Conservation (phyloP, 2,888 invertebrate genomes). For the Eupithecia pulchellata region DNA sequence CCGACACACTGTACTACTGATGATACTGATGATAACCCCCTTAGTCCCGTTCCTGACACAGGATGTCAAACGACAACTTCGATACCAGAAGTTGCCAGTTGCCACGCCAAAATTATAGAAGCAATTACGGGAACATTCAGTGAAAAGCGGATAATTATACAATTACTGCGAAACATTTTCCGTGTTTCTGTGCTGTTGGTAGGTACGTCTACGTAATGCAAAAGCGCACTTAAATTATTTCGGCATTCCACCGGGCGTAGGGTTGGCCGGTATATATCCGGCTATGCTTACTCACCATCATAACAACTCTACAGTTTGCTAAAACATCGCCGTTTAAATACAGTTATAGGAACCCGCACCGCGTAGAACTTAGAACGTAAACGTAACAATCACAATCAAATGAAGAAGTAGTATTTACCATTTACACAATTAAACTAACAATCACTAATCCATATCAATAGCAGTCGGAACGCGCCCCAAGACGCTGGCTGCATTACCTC, state of each 20-base stretch:
- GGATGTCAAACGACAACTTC: conserved; percentile 12
- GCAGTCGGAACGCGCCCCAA: no score
- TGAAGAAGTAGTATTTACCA: no score
- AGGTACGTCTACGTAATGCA: conserved; percentile 50
- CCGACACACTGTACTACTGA: background rate
- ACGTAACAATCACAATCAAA: no score
- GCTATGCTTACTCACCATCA: background rate
- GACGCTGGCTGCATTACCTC: no score
- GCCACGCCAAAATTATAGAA: conserved; percentile 12
- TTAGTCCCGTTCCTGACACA: background rate
- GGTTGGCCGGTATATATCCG: background rate
- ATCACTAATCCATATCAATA: no score
- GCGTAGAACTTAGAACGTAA: no score
- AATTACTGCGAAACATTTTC: conserved; percentile 55
- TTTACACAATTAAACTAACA: no score
- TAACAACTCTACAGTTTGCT: background rate
- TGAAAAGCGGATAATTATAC: conserved; percentile 31
- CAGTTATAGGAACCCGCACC: no score
- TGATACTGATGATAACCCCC: background rate
- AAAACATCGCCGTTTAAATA: no score
- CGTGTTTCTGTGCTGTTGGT: conserved; percentile 15
- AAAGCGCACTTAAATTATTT: conserved; percentile 69
- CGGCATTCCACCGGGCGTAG: conserved; percentile 56
- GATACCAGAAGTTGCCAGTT: conserved; percentile 1
- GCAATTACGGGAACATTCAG: conserved; percentile 22